Evolutionary conservation across 2,113 vertebrate species (phyloP), one percentile per base, ranked within the genome.

Genomic region (Phasianus colchicus): DNA sequence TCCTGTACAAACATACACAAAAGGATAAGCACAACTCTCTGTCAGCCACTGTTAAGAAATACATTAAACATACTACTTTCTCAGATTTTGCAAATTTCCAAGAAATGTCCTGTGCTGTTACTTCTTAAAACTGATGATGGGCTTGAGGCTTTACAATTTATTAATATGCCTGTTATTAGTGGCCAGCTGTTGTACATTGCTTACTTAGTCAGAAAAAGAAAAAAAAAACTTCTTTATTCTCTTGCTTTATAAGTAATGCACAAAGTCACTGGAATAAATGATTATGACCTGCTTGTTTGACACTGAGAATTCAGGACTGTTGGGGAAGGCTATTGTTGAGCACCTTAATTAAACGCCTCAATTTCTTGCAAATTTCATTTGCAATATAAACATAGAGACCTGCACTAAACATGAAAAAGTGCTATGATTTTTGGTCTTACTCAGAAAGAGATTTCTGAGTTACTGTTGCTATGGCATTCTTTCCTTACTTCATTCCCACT

Each of bases 391-490:
- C 40, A 80, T 5, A 63, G 30, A 78, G 21, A 45, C 8, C 21
- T 65, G 22, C 13, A 52, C 48, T 79, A 73, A 92, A 65, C 70
- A 65, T 25, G 54, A 24, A 69, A 75, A 92, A 88, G 13, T 83
- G 69, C 55, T 50, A 12, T 74, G 55, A 93, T 64, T 48, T 48
- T 11, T 27, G 27, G 3, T 32, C 13, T 89, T 81, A 25, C 38
- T 89, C 88, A 43, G 47, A 89, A 74, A 81, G 61, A 72, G 29
- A 61, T 61, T 70, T 88, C 47, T 85, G 63, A 82, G 40, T 57
- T 91, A 34, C 70, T 36, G 95, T 96, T 96, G 91, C 95, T 91
- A 96, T 96, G 90, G 75, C 47, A 90, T 72, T 47, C 16, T 77
- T 91, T 72, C 57, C 63, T 92, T 84, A 58, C n/a, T 88, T 83